A percentile compares a stretch with the other conserved stretches of the same genome.
Conservation (phyloP, 2,113 vertebrate species). For the Peucedramus taeniatus region DNA sequence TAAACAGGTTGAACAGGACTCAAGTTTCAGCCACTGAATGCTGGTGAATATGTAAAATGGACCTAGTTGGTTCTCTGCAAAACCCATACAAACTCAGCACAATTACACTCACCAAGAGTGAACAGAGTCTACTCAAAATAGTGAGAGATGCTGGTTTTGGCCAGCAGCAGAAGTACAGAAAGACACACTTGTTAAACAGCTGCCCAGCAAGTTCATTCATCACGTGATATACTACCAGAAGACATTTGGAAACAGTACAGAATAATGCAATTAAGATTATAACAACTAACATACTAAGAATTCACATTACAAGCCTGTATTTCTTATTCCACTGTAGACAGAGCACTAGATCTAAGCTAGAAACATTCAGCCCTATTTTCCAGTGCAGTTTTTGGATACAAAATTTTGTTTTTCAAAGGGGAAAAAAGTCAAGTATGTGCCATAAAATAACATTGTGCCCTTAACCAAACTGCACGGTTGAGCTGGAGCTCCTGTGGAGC, state of each 20-base stretch:
- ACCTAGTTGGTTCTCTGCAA: background rate
- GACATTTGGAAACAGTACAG: background rate
- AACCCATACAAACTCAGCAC: background rate
- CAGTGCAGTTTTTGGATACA: background rate
- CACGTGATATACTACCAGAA: background rate
- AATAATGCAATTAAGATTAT: background rate
- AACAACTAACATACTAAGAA: background rate
- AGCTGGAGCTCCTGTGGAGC: background rate
- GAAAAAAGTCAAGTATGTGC: background rate
- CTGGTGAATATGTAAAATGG: accelerated
- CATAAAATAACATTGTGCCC: background rate
- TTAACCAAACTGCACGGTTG: background rate
- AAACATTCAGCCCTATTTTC: background rate
- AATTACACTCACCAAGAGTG: background rate
- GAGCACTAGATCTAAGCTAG: background rate
- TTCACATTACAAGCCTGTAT: background rate
- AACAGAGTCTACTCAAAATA: background rate
- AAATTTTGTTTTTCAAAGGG: background rate
- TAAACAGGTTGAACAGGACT: background rate
- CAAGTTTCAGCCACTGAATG: background rate
- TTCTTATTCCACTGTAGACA: background rate
- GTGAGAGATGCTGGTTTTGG: background rate
- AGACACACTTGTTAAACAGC: background rate
- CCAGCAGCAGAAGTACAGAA: background rate
- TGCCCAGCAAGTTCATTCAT: background rate